Conservation (phyloP, 2,113 vertebrate genomes). For the Pampusana beccarii region DNA sequence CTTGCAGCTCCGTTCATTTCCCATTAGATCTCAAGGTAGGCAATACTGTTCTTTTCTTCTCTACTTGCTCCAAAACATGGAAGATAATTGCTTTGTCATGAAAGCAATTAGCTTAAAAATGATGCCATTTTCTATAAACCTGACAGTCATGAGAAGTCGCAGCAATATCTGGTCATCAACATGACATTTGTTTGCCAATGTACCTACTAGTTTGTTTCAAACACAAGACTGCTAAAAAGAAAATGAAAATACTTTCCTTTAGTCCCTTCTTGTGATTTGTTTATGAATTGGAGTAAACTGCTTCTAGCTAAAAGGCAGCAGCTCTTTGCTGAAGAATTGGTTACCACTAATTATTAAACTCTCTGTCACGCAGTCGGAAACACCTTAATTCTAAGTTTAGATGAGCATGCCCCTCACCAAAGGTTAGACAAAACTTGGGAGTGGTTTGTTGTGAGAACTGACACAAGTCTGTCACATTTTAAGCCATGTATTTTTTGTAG, state of each 20-base stretch:
- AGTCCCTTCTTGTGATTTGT: neutral
- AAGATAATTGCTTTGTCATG: neutral
- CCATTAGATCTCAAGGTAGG: neutral
- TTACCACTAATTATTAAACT: neutral
- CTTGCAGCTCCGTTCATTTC: neutral
- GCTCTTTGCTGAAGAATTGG: neutral
- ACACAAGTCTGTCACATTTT: neutral
- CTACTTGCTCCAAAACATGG: neutral
- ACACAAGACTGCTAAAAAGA: neutral
- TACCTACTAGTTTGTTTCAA: neutral
- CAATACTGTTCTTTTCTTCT: neutral
- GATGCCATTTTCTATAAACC: neutral
- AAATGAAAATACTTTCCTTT: neutral
- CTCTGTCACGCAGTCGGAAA: neutral
- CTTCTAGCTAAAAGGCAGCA: neutral
- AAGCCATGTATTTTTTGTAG: neutral
- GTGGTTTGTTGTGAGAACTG: neutral
- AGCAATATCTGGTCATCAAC: neutral
- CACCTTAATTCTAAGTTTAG: neutral
- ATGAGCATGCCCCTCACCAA: neutral
- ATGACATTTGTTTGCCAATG: neutral
- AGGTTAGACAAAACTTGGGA: neutral
- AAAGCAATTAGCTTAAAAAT: constrained; percentile 10
- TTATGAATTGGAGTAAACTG: neutral
- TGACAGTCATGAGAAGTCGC: neutral